phyloP scores from a whole-genome alignment of 2,797 vertebrate genomes.

The Pseudocheirus occidentalis region DNA sequence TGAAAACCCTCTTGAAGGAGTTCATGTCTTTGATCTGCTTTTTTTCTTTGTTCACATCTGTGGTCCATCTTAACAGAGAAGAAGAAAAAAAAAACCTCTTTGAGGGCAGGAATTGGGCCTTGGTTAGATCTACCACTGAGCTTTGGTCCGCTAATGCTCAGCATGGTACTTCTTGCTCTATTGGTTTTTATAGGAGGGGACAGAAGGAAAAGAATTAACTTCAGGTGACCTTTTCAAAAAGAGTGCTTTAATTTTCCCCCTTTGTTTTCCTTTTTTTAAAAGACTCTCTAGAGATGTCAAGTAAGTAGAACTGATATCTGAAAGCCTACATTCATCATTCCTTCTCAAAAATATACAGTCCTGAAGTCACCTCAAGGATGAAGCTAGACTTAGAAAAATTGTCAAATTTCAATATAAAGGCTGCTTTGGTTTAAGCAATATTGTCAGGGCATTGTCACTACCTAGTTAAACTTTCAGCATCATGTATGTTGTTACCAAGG shows the following conservation, averaged over 20 bases:
- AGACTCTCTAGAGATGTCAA: constrained; percentile 3
- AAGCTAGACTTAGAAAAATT: not conserved
- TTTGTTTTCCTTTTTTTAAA: constrained; percentile 22
- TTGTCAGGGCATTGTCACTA: not conserved
- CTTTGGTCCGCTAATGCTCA: constrained; percentile 61
- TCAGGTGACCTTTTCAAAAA: constrained; percentile 50
- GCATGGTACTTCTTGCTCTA: constrained; percentile 51
- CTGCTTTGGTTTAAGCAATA: not conserved
- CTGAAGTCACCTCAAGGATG: not conserved
- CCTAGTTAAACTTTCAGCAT: not conserved
- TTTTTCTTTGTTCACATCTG: constrained; percentile 75
- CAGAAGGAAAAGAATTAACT: constrained; percentile 43
- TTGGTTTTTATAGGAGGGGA: constrained; percentile 27
- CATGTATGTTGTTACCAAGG: not conserved
- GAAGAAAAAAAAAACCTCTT: constrained; percentile 56
- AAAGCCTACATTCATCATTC: not conserved
- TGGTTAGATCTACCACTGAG: constrained; percentile 44
- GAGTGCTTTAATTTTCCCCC: constrained; percentile 32
- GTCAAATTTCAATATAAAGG: not conserved
- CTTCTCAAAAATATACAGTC: not conserved
- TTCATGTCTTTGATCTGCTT: constrained; percentile 73
- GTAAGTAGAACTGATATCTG: not conserved
- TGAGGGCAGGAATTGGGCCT: constrained; percentile 56
- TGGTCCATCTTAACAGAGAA: constrained; percentile 66
- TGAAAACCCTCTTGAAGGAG: constrained; percentile 54